A percentile compares a stretch with the other conserved stretches of the same genome.
Conservation (phyloP, 2,888 invertebrate species). For the Phalangium opilio region DNA sequence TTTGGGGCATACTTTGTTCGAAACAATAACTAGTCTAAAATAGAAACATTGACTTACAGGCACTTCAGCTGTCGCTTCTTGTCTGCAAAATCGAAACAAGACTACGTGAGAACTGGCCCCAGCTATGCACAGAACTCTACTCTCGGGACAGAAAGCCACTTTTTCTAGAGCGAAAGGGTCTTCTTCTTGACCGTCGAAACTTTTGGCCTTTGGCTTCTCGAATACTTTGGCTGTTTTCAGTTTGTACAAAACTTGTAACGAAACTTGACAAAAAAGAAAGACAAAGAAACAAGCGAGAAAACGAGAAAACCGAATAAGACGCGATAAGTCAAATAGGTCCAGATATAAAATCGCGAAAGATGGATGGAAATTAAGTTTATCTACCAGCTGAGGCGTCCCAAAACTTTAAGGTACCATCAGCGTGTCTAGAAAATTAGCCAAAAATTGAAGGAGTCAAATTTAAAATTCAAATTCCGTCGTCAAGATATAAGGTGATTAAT, state of each 20-base stretch:
- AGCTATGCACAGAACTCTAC: slow-evolving; percentile 71
- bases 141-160: slow-evolving; percentile 83
- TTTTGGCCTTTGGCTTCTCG: slow-evolving; percentile 45
- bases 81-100: slow-evolving; percentile 86
- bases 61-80: slow-evolving; percentile 39
- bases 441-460: neutral
- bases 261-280: slow-evolving; percentile 40
- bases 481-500: slow-evolving; percentile 9
- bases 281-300: no score
- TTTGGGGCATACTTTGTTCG: no score
- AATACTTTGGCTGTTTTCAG: slow-evolving; percentile 87
- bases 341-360: no score
- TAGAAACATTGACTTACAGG: slow-evolving; percentile 27
- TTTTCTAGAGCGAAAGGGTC: slow-evolving; percentile 80
- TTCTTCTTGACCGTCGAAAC: slow-evolving; percentile 36
- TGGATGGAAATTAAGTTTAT: no score
- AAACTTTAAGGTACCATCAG: slow-evolving; percentile 96
- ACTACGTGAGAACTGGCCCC: slow-evolving; percentile 86
- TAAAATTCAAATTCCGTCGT: slow-evolving; percentile 3
- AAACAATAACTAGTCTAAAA: no score
- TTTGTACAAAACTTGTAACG: slow-evolving; percentile 91
- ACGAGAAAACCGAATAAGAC: no score
- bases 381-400: slow-evolving; percentile 53
- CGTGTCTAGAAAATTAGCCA: slow-evolving; percentile 51
- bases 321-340: no score